Conservation (phyloP, 2,888 invertebrate species). For the Euplagia quadripunctaria region DNA sequence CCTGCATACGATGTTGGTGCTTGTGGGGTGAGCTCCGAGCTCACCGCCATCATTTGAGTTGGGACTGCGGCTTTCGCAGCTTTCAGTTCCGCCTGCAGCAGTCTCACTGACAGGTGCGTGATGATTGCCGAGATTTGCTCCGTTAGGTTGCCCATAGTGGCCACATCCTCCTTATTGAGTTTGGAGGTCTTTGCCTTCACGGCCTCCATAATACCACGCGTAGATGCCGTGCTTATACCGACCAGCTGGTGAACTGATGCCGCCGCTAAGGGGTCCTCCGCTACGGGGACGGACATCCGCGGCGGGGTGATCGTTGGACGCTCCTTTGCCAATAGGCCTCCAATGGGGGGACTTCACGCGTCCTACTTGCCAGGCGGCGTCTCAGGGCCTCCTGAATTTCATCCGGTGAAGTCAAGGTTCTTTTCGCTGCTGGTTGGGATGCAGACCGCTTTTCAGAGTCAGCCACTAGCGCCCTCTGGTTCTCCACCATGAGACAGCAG, state of each 20-base stretch:
- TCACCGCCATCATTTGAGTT: background rate
- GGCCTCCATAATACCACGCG: background rate
- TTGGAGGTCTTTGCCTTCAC: background rate
- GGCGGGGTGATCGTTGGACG: too few species aligned
- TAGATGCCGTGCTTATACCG: too few species aligned
- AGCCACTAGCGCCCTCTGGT: fast-evolving
- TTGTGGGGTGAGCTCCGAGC: background rate
- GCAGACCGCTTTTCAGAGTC: fast-evolving
- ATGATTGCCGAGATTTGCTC: background rate
- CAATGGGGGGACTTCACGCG: too few species aligned
- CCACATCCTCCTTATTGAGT: background rate
- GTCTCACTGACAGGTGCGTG: background rate
- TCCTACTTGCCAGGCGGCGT: too few species aligned
- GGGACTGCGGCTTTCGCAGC: background rate
- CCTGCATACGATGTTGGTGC: background rate
- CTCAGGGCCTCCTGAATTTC: too few species aligned
- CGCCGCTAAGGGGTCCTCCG: too few species aligned
- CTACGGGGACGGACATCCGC: too few species aligned
- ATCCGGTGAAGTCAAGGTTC: too few species aligned
- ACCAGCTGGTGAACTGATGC: too few species aligned
- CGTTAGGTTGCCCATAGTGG: background rate
- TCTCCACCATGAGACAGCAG: background rate
- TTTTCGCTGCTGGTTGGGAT: too few species aligned
- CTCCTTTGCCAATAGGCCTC: too few species aligned
- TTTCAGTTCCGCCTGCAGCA: background rate